These are phyloP conservation scores for Oscheius sp. DNA, from an alignment of 2,888 invertebrate species.

Conservation along the genomic window DNA sequence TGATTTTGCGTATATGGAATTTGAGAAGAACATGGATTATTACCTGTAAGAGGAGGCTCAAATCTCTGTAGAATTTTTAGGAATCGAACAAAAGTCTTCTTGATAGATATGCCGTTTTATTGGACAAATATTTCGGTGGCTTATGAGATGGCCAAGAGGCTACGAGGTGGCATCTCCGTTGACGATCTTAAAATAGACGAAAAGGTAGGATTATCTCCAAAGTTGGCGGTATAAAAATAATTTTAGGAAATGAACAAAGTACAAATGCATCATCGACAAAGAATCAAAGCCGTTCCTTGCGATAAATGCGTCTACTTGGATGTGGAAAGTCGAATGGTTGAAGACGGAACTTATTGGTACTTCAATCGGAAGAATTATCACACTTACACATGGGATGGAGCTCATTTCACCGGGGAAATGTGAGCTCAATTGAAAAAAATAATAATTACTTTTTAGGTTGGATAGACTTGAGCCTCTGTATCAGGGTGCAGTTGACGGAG, in stretches of 20 bases:
- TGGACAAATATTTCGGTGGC: background rate
- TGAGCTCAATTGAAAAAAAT: no score
- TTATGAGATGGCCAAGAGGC: constrained; percentile 3
- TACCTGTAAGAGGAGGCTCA: background rate
- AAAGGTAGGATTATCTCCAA: background rate
- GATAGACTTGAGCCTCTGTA: background rate
- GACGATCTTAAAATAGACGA: background rate
- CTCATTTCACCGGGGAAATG: constrained; percentile 18
- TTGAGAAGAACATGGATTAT: constrained; percentile 7
- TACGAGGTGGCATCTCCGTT: background rate
- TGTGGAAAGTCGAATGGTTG: constrained; percentile 9
- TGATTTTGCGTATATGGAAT: background rate
- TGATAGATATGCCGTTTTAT: constrained; percentile 28
- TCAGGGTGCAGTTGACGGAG: background rate
- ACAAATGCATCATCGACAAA: constrained; percentile 4
- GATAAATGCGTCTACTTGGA: constrained; percentile 9
- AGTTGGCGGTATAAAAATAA: no score
- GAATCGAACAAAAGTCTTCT: constrained; percentile 4
- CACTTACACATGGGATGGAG: background rate
- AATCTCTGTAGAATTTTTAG: background rate
- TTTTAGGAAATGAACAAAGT: constrained; percentile 1
- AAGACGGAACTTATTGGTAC: constrained; percentile 3
- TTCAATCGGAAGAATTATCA: constrained; percentile 18
- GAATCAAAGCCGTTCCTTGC: background rate
- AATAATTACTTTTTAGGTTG: background rate